Evolutionary conservation across 1,140 invertebrate genomes (phyloP), one percentile per base, ranked within the genome.

Genomic region (Aphelinus certus): DNA sequence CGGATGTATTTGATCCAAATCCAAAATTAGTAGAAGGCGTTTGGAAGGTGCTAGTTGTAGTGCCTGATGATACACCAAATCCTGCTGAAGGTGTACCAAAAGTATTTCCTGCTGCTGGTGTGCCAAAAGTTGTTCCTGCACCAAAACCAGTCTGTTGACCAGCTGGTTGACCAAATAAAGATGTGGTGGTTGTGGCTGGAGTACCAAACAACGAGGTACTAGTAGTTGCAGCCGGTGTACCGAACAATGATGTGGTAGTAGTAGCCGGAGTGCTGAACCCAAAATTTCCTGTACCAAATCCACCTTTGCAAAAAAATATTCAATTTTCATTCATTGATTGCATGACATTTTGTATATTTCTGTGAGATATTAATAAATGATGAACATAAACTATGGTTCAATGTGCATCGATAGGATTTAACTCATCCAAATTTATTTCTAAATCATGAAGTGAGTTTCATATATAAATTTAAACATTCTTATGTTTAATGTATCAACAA

Each of bases 81-180:
- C 84, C 85, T 7, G 83, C 71, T 4, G 83, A 80, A 3, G 81
- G 78, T 43, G 78, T 80, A 57, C 79, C 79, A 76, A 81, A 71
- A 5, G 80, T 78, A 3, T 81, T 81, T 57, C 81, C 77, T 43
- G 75, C 76, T 4, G 83, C 81, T 5, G 81, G 78, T 43, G 78
- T 80, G 53, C 79, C 79, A 76, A 81, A 71, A 5, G 80, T 78
- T 2, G 81, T 81, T 57, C 81, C 77, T 55, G 82, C 80, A 49
- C 88, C 86, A 80, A 91, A 90, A 7, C 84, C 85, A 77, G 84
- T 79, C 71, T 46, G 76, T 75, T 48, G 83, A 78, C 62, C 77
- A 26, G 80, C 71, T 49, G 79, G 62, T 46, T 71, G 65, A n/a
- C 78, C 76, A 48, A 83, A 83, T 53, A 80, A 58, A 46, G 79